Evolutionary conservation across 2,113 vertebrate genomes (phyloP).

Genomic region (Oryzias curvinotus): DNA sequence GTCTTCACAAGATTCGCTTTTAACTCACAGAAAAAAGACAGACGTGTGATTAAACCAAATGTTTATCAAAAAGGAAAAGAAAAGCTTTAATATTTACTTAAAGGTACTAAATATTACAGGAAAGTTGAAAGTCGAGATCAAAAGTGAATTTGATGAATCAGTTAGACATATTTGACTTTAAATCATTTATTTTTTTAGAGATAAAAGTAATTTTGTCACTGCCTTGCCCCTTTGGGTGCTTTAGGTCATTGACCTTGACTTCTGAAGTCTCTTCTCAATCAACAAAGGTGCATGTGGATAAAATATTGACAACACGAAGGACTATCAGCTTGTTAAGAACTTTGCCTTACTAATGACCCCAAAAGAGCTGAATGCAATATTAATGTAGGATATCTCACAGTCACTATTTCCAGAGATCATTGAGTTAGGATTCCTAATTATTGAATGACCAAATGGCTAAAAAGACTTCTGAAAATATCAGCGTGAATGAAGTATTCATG

Average conservation of each 20-base stretch:
- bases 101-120: background rate
- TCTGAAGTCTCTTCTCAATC: slow-evolving; percentile 32
- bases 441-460: slow-evolving; percentile 73
- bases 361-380: slow-evolving; percentile 69
- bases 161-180: background rate
- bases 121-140: no score
- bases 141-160: no score
- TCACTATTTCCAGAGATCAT: slow-evolving; percentile 67
- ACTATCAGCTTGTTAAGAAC: slow-evolving; percentile 65
- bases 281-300: slow-evolving; percentile 51
- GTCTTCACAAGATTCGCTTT: slow-evolving; percentile 16
- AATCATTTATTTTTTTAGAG: slow-evolving; percentile 4
- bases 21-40: slow-evolving; percentile 21
- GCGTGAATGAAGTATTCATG: slow-evolving; percentile 70
- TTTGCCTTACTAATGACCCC: slow-evolving; percentile 65
- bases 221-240: slow-evolving; percentile 22
- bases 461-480: slow-evolving; percentile 68
- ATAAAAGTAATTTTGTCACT: background rate
- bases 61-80: slow-evolving; percentile 1
- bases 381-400: slow-evolving; percentile 68
- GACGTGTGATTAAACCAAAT: slow-evolving; percentile 8
- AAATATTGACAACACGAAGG: slow-evolving; percentile 72
- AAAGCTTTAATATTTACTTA: background rate
- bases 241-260: slow-evolving; percentile 43
- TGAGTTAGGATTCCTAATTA: slow-evolving; percentile 68